Percentiles rank a stretch among this genome's conserved stretches.
Conservation (phyloP, 92 coral and sea anemone species). For the Actinernus sp. region DNA sequence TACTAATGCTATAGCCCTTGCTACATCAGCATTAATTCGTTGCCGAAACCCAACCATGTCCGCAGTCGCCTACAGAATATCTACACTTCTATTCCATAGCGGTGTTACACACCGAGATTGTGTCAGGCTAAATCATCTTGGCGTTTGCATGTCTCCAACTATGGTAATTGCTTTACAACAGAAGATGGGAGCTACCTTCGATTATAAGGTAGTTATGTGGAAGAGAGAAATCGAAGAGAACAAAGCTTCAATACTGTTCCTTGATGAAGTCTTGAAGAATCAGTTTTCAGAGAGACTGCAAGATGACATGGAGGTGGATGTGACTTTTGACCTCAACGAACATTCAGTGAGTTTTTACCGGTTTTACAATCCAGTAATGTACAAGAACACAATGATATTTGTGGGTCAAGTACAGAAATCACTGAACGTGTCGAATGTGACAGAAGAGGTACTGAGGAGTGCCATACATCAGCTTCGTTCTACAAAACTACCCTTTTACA, state of each 20-base stretch:
- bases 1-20: conserved; percentile 41
- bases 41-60: conserved; percentile 56
- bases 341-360: conserved; percentile 17
- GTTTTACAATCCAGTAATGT: conserved; percentile 19
- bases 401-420: not conserved
- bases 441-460: conserved; percentile 27
- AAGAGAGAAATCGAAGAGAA: conserved; percentile 38
- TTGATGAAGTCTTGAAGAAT: conserved; percentile 19
- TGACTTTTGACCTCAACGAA: conserved; percentile 14
- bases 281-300: conserved; percentile 23
- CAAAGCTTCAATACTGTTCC: conserved; percentile 8
- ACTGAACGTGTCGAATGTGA: not conserved
- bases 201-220: conserved; percentile 31
- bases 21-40: conserved; percentile 38
- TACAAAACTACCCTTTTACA: conserved; percentile 30
- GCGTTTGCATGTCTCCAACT: conserved; percentile 61
- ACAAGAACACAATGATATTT: not conserved
- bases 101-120: conserved; percentile 39
- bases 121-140: conserved; percentile 35
- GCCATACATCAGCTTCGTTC: not conserved
- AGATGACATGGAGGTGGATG: conserved; percentile 46
- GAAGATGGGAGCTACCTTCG: conserved; percentile 50
- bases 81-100: conserved; percentile 54
- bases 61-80: conserved; percentile 42
- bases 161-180: conserved; percentile 21